phyloP scores from a whole-genome alignment of 2,888 invertebrate species.

The Lasioglossum zephyrum region DNA sequence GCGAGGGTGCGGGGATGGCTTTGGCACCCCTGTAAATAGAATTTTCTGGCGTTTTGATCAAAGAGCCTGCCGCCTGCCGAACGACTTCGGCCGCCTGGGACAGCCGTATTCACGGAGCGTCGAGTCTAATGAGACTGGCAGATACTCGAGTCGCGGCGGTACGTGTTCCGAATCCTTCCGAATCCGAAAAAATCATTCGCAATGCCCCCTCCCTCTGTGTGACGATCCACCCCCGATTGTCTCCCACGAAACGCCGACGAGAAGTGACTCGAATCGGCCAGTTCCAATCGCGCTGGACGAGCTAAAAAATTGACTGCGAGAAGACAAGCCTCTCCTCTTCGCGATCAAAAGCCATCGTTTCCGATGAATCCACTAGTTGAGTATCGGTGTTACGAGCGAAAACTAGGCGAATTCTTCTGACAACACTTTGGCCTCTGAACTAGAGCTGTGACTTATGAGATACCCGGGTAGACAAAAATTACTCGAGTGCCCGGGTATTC shows the following conservation, averaged over 20 bases:
- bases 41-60: constrained; percentile 66
- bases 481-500: too few species aligned
- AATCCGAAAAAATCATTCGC: constrained; percentile 27
- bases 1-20: constrained; percentile 32
- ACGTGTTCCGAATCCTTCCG: constrained; percentile 41
- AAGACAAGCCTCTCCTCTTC: not conserved
- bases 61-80: constrained; percentile 35
- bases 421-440: not conserved
- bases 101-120: constrained; percentile 34
- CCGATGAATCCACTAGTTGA: not conserved
- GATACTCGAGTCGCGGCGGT: constrained; percentile 31
- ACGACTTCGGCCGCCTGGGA: constrained; percentile 12
- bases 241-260: not conserved
- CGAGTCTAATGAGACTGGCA: constrained; percentile 53
- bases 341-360: not conserved
- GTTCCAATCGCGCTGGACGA: not conserved
- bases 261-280: not conserved
- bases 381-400: not conserved
- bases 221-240: not conserved
- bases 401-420: not conserved
- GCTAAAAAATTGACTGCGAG: not conserved
- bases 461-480: too few species aligned
- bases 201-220: not conserved
- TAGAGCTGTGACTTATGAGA: too few species aligned
- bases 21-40: constrained; percentile 51